Evolutionary conservation across 2,113 vertebrate genomes (phyloP), one percentile per base, ranked within the genome.

Genomic region (Pelobates fuscus): DNA sequence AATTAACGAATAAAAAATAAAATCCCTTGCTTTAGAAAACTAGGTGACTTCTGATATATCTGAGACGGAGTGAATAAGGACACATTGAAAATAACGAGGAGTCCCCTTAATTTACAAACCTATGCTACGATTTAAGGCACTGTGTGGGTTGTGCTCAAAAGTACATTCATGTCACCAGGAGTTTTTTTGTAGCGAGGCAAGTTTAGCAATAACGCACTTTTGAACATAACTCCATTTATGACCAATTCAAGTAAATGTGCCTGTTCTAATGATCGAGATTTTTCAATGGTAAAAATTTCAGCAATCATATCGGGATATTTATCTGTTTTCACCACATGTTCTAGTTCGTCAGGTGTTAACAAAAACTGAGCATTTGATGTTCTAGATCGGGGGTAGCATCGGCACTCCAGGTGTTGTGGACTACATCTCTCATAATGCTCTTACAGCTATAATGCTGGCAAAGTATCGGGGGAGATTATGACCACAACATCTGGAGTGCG

Each of bases 101-200:
- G 10, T 4, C 44, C 44, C 44, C 17, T 49, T 17, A 49, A 1
- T 14, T 17, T 18, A 20, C 12, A 32, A 25, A 37, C n/a, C 18
- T 5, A 23, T 21, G 10, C 43, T 10, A 17, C 21, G 41, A 18
- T 7, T 46, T 71, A 71, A 71, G 70, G 70, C 70, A 71, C 70
- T 61, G 69, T 18, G n/a, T 18, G 44, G 44, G 44, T 17, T 49
- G 43, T 32, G 15, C n/a, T 37, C n/a, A 37, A 37, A 20, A 11
- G 15, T 60, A 3, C 57, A 60, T n/a, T 37, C 30, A 3, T 1
- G 14, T 2, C 2, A 29, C 18, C 8, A 49, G 17, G 44, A 17
- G 44, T 17, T 18, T 49, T 49, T 18, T 4, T 17, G 32, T 10
- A 37, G 32, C n/a, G 32, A 37, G 32, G 17, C 44, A 2, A 17